Conservation (phyloP, 2,888 invertebrate species). For the Melanotus villosus region DNA sequence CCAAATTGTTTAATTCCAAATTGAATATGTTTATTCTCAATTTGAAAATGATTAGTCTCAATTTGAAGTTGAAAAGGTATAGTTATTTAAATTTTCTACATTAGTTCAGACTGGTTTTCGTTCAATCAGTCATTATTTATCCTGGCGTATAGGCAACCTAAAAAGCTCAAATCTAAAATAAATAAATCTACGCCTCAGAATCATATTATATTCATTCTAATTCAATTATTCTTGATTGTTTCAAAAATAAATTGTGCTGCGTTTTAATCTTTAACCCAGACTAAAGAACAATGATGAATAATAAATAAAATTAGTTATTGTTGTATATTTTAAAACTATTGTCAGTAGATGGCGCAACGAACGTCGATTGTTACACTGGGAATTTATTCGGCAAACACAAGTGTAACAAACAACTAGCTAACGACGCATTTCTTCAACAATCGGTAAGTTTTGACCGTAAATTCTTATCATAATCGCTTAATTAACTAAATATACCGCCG, state of each 20-base stretch:
- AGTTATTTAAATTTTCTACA: too few species aligned
- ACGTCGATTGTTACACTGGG: slow-evolving; percentile 31
- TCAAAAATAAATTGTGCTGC: background rate
- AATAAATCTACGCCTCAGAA: too few species aligned
- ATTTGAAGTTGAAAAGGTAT: too few species aligned
- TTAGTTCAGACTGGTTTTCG: too few species aligned
- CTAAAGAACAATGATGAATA: slow-evolving; percentile 14
- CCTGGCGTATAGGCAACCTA: too few species aligned
- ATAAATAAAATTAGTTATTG: background rate
- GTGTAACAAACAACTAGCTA: slow-evolving; percentile 13
- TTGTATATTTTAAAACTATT: background rate
- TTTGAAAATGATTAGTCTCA: too few species aligned
- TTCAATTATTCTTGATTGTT: background rate
- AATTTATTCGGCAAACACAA: background rate
- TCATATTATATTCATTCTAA: too few species aligned
- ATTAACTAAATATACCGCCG: background rate
- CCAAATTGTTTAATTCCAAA: too few species aligned
- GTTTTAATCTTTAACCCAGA: background rate
- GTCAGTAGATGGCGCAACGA: slow-evolving; percentile 15
- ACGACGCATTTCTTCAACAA: slow-evolving; percentile 18
- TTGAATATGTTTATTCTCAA: too few species aligned
- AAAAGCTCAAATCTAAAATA: too few species aligned
- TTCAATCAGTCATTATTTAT: too few species aligned
- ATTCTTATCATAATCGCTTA: background rate
- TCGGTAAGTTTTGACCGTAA: background rate